phyloP scores from a whole-genome alignment of 2,797 vertebrate species.

The Pseudochaenichthys georgianus region DNA sequence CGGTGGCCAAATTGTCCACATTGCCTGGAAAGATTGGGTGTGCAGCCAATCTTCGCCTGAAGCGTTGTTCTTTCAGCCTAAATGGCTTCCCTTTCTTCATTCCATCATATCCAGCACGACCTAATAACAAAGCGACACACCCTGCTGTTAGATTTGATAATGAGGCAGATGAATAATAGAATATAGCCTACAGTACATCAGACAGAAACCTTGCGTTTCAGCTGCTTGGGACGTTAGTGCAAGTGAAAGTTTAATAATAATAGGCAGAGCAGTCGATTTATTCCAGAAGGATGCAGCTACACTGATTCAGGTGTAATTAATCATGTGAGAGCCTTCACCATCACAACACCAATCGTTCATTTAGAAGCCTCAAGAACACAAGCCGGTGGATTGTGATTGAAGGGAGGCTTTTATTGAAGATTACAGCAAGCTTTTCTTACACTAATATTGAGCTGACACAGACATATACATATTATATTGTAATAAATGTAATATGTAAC shows the following conservation, averaged over 20 bases:
- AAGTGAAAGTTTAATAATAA: slow-evolving; percentile 76
- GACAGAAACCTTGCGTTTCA: slow-evolving; percentile 72
- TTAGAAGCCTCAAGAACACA: slow-evolving; percentile 53
- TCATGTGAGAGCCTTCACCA: slow-evolving; percentile 63
- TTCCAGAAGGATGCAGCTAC: slow-evolving; percentile 56
- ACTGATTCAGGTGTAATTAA: slow-evolving; percentile 69
- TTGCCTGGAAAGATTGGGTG: slow-evolving; percentile 32
- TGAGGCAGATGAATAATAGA: slow-evolving; percentile 80
- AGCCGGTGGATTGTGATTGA: slow-evolving; percentile 58
- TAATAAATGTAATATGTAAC: slow-evolving; percentile 49
- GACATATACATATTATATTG: slow-evolving; percentile 52
- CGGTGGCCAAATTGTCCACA: slow-evolving; percentile 55
- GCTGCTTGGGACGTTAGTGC: slow-evolving; percentile 70
- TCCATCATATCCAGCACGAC: slow-evolving; percentile 60
- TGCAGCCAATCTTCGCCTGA: slow-evolving; percentile 39
- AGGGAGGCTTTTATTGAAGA: slow-evolving; percentile 48
- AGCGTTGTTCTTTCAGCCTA: slow-evolving; percentile 57
- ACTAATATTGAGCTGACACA: slow-evolving; percentile 50
- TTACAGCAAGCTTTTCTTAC: slow-evolving; percentile 26
- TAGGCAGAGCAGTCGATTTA: slow-evolving; percentile 61
- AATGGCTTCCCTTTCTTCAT: slow-evolving; percentile 54
- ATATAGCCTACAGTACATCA: slow-evolving; percentile 77
- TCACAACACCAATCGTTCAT: slow-evolving; percentile 58
- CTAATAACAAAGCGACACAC: slow-evolving; percentile 75
- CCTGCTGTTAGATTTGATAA: slow-evolving; percentile 80